Conservation (phyloP, 2,888 invertebrate species). For the Nezara viridula region DNA sequence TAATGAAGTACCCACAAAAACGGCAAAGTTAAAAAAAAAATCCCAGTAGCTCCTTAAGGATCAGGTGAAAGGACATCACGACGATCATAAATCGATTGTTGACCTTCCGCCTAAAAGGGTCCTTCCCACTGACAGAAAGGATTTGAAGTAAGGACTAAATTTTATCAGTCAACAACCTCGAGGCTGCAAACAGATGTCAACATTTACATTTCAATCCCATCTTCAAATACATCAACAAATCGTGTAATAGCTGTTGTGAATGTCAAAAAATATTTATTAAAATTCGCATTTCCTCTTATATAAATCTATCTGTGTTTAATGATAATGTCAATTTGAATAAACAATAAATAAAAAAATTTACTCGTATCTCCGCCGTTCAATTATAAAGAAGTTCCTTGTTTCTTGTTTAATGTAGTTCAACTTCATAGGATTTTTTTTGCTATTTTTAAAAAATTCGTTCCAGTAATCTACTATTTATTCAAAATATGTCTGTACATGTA, state of each 20-base stretch:
- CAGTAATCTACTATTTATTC: too few species aligned
- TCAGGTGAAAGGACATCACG: conserved; percentile 1
- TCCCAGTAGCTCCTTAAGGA: not conserved
- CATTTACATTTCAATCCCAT: not conserved
- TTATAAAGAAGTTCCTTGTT: too few species aligned
- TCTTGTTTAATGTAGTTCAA: too few species aligned
- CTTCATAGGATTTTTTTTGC: too few species aligned
- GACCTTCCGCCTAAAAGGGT: conserved; percentile 4
- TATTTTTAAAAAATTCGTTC: too few species aligned
- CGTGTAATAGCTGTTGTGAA: not conserved
- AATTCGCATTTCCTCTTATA: too few species aligned
- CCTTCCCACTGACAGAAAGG: not conserved
- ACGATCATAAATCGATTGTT: not conserved
- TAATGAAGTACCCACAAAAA: not conserved
- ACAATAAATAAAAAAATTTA: too few species aligned
- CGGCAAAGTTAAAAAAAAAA: not conserved
- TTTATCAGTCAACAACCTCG: not conserved
- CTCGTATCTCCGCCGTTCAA: too few species aligned
- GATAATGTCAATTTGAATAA: too few species aligned
- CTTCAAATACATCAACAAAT: not conserved
- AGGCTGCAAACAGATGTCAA: not conserved
- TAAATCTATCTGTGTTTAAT: too few species aligned
- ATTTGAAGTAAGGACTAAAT: not conserved
- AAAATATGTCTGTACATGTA: too few species aligned
- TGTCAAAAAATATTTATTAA: not conserved